Conservation (phyloP, 2,888 invertebrate genomes). For the Tetrapedia diversipes region DNA sequence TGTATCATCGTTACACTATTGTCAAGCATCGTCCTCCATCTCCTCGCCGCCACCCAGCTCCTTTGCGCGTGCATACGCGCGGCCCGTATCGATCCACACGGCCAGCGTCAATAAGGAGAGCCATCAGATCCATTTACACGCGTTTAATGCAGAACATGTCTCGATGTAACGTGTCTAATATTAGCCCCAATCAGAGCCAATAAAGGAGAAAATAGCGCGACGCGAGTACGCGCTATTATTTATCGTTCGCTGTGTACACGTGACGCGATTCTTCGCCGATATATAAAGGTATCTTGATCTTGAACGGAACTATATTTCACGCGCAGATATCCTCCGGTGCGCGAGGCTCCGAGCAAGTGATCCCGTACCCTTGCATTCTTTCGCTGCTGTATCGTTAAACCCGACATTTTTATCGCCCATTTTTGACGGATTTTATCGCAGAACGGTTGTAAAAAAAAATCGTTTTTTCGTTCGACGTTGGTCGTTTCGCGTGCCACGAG, state of each 20-base stretch:
- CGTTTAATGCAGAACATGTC: slow-evolving; percentile 46
- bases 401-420: too few relatives aligned
- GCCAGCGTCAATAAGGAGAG: slow-evolving; percentile 52
- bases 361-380: background rate
- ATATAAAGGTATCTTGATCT: slow-evolving; percentile 68
- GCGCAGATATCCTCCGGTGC: slow-evolving; percentile 6
- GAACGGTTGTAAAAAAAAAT: too few relatives aligned
- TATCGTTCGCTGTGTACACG: slow-evolving; percentile 57
- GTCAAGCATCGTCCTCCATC: too few relatives aligned
- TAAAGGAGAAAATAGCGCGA: slow-evolving; percentile 67
- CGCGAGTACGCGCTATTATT: slow-evolving; percentile 61
- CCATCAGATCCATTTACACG: slow-evolving; percentile 56
- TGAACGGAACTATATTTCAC: slow-evolving; percentile 33
- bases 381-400: too few relatives aligned
- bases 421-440: too few relatives aligned
- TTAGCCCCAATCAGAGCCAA: slow-evolving; percentile 73
- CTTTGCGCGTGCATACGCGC: too few relatives aligned
- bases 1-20: slow-evolving; percentile 2
- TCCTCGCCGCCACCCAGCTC: background rate
- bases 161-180: slow-evolving; percentile 61
- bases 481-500: too few relatives aligned
- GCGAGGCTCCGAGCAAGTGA: background rate
- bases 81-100: slow-evolving; percentile 48
- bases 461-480: background rate
- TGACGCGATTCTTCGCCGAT: slow-evolving; percentile 51